Base-by-base conservation (phyloP, 2,797 vertebrate species). In the Rhincodon typus region DNA sequence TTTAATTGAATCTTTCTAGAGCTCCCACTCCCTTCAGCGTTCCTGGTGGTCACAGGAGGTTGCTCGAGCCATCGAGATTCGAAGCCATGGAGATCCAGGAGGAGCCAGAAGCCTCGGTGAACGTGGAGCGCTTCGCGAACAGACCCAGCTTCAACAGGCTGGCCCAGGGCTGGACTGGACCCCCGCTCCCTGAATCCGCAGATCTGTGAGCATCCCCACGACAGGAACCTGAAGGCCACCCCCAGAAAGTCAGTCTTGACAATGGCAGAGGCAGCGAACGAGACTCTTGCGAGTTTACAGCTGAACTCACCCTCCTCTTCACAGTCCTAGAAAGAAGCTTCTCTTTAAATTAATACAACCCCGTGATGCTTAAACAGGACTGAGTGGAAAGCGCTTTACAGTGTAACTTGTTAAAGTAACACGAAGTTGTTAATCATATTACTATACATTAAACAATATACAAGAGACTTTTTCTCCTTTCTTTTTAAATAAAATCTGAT, bases 91-190 rank as follows among this genome's bases (percentile, higher is more conserved):
- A 98, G 27, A 82, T 97, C 94, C 97, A 97, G 95, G 96, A 96
- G 38, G 97, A 98, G 95, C 97, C 97, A 0, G 72, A 34, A 34
- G 96, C 96, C 38, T 96, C 4, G 25, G 12, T 97, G 0, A 96
- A 96, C 90, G 96, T 97, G 97, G 97, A 98, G 8, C 97, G 97
- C 95, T 97, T 99, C 96, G 97, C 97, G 93, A 97, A 96, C 94
- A 97, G 98, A 95, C 98, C 97, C 96, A 98, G 97, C 97, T 99
- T 99, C 97, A 99, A 99, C 98, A 98, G 98, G 96, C 98, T 98
- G 53, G 98, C 99, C 0, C 98, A 96, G 15, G 99, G 99, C 95
- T 99, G 99, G 99, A 97, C 96, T 57, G 96, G 96, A 34, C 96
- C 97, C 96, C 97, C 97, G 95, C 97, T 97, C 94, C 98, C 98